Evolutionary conservation across 2,797 vertebrate species (phyloP).

Genomic region (Muscicapa comitata): DNA sequence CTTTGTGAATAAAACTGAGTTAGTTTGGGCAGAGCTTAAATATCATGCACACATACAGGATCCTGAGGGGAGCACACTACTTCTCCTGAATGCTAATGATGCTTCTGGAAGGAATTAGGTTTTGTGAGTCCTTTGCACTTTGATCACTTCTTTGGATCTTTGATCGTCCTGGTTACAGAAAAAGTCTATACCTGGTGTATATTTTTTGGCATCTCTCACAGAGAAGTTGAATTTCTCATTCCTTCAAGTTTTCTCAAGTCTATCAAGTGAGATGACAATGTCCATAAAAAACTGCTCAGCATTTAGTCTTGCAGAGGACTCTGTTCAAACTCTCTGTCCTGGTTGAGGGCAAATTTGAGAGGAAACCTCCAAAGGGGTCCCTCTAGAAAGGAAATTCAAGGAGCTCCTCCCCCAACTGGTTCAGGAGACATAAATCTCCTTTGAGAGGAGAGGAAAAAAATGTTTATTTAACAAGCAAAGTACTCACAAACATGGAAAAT

Average conservation of each 20-base stretch:
- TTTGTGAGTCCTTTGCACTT: neutral
- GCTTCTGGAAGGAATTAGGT: neutral
- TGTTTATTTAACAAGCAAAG: neutral
- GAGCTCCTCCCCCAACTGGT: fast-evolving
- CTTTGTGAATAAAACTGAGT: neutral
- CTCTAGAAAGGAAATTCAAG: neutral
- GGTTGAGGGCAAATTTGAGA: neutral
- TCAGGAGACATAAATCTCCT: neutral
- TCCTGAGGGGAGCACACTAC: neutral
- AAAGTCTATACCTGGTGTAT: neutral
- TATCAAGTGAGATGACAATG: neutral
- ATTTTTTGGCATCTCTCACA: neutral
- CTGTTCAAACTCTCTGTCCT: neutral
- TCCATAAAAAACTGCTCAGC: neutral
- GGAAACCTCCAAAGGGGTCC: neutral
- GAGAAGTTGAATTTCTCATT: neutral
- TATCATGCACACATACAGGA: neutral
- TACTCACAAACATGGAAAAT: neutral
- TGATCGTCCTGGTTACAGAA: neutral
- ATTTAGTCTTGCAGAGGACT: neutral
- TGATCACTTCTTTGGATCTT: neutral
- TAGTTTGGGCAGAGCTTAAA: neutral
- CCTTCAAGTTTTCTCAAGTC: neutral
- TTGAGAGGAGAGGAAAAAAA: neutral
- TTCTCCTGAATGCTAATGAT: neutral